Base-by-base conservation (phyloP, 2,797 vertebrate genomes). In the Rhabdophis nuchalis region DNA sequence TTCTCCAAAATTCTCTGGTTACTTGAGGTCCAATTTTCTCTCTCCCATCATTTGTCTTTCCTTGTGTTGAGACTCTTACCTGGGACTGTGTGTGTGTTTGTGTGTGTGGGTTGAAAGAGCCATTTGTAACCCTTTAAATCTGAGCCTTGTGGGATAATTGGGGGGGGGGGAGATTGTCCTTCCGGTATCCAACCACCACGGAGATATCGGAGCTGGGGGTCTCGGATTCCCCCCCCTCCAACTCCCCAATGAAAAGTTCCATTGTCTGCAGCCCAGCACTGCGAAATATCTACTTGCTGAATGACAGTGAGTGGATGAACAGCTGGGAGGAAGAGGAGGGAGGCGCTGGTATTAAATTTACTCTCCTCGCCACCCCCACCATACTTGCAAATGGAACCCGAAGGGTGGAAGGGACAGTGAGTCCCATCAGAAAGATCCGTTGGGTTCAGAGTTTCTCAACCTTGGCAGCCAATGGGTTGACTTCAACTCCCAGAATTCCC, bases 261-360 rank as follows among this genome's bases (percentile, higher is more conserved):
- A 96, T 97, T 97, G 97, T 97, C 95, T 93, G 23, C 95, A 61
- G 89, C 23, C 2, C 93, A 91, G 95, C 41, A 2, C 95, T 97
- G 96, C 96, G 95, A 96, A 97, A 96, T 96, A 95, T 94, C 93
- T 95, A 5, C 94, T 95, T 95, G 95, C 91, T 92, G 96, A 97
- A 95, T 96, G 96, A 93, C 94, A 95, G 94, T 95, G 96, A 95
- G 95, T 86, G 52, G 72, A 94, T 57, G 94, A 94, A 56, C 68
- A 72, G 68, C 68, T 72, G 68, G 32, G 16, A 91, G 96, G 61
- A 87, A 95, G 93, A 88, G 92, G 61, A 64, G 61, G 61, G 13
- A 32, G 61, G 61, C 86, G 95, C 93, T 96, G 92, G 61, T 92
- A 29, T 87, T 57, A 94, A 58, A 94, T 77, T 32, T 10, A 2